Percentiles rank a stretch among this genome's conserved stretches.
Evolutionary conservation across 2,113 vertebrate species (phyloP).

Genomic region (Struthidea cinerea): DNA sequence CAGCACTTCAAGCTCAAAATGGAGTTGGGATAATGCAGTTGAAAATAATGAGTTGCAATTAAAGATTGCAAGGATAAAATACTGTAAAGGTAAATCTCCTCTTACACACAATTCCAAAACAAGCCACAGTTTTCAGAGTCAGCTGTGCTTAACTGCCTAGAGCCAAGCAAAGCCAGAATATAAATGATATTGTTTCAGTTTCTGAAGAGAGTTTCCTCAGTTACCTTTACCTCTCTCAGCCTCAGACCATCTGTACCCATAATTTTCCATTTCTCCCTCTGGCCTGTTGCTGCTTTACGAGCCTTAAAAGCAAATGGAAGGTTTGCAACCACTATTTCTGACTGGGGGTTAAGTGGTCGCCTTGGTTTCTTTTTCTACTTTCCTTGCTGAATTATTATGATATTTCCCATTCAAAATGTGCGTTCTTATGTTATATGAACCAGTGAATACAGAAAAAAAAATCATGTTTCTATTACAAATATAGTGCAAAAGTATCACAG

Average conservation of each 20-base stretch:
- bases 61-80: background rate
- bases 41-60: background rate
- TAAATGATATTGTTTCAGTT: background rate
- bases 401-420: background rate
- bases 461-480: background rate
- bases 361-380: background rate
- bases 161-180: background rate
- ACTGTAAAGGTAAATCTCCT: background rate
- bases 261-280: background rate
- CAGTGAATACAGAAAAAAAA: background rate
- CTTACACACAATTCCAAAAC: background rate
- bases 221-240: slow-evolving; percentile 13
- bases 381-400: background rate
- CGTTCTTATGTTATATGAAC: background rate
- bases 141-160: background rate
- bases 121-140: background rate
- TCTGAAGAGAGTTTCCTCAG: slow-evolving; percentile 6
- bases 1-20: background rate
- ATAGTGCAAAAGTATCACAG: background rate
- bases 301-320: slow-evolving; percentile 18
- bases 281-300: background rate
- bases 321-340: background rate
- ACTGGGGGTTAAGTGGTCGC: background rate
- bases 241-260: slow-evolving; percentile 8
- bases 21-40: background rate